phyloP scores from a whole-genome alignment of 2,888 invertebrate species.

The Thera britannica region DNA sequence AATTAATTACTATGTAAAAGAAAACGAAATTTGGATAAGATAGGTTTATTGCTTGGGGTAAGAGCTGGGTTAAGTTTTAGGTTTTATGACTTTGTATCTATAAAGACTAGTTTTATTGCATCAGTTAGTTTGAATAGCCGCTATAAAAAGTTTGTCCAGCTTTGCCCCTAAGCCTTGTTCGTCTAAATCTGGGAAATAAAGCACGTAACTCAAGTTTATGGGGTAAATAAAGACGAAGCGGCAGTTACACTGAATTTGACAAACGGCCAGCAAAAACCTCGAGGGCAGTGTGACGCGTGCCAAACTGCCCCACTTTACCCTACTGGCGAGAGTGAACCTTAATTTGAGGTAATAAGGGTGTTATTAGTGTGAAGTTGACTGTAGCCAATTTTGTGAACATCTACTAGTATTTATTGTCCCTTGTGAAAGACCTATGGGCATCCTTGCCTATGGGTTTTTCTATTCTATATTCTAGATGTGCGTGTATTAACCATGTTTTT shows the following conservation, averaged over 20 bases:
- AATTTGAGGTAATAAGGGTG: not conserved
- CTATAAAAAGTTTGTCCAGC: constrained; percentile 45
- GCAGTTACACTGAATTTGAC: constrained; percentile 42
- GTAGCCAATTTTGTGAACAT: not conserved
- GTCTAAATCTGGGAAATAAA: constrained; percentile 48
- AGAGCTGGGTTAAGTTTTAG: not conserved
- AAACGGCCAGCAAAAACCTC: constrained; percentile 32
- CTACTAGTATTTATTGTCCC: not conserved
- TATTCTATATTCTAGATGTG: too few relatives aligned
- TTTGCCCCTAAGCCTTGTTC: constrained; percentile 43
- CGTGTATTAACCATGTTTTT: too few relatives aligned
- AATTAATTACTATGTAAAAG: too few relatives aligned
- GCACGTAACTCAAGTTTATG: constrained; percentile 50
- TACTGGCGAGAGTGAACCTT: constrained; percentile 15
- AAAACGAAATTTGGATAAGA: not conserved
- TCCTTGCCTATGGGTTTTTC: not conserved
- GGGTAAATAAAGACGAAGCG: constrained; percentile 52
- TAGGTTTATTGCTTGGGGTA: not conserved
- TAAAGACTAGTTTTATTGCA: constrained; percentile 20
- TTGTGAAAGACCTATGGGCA: not conserved
- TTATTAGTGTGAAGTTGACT: constrained; percentile 6
- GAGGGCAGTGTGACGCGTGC: constrained; percentile 43
- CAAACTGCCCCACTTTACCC: constrained; percentile 43
- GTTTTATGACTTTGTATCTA: constrained; percentile 16
- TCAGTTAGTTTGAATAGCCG: constrained; percentile 17